Base-by-base conservation (phyloP, 2,888 invertebrate species). In the Pammene aurita region DNA sequence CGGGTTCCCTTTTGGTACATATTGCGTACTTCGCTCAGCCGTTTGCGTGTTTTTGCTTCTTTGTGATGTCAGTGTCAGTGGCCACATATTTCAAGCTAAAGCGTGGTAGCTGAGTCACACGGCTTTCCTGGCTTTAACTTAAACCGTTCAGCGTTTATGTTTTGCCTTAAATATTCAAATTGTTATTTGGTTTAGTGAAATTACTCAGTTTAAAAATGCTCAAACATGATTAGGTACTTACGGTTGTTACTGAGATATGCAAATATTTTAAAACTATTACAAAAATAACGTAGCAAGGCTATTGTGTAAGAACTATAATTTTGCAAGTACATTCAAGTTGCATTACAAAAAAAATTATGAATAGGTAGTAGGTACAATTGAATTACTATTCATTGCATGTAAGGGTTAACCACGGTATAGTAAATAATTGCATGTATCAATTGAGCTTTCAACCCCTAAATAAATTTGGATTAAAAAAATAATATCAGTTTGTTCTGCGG, bases 41-140 rank as follows among this genome's bases (percentile, higher is more conserved):
- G 79, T 81, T 78, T 80, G 78, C 79, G 77, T 81, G 79, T 77
- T 76, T 63, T 63, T 63, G 69, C 60, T 58, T 65, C 69, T 69
- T 69, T 67, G 61, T 67, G 65, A 65, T 58, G 58, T 66, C 63
- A 60, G 69, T 58, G 58, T 66, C 63, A 60, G 69, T 65, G 54
- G 54, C 52, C 64, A 69, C 64, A 69, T 65, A 69, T 68, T 68
- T 68, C 68, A 68, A 67, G 67, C 55, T 56, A 62, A 67, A 56
- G 57, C 57, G 14, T 16, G 58, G 46, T 62, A 48, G 62, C 63
- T 68, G 63, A 68, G 18, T 68, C 68, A 64, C 57, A 57, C 35
- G 56, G 57, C 57, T 68, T 64, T 57, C 52, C 57, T 11, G 44
- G 18, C 48, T 46, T 55, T 38, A 41, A 48, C 16, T 50, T 61